These are phyloP conservation scores for Minunthozetes semirufus DNA, from an alignment of 2,888 invertebrate species.

Conservation along the genomic window DNA sequence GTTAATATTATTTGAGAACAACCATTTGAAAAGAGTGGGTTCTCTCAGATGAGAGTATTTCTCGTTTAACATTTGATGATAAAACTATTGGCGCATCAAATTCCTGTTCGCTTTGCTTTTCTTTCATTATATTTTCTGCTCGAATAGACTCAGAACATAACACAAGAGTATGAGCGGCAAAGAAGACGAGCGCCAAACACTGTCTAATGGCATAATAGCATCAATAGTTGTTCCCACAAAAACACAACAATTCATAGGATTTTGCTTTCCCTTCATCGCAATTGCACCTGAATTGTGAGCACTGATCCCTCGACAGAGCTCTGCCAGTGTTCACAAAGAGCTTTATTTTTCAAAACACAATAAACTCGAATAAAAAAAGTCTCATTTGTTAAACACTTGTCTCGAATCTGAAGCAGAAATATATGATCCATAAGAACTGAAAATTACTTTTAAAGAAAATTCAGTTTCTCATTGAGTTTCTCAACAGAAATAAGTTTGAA, in stretches of 20 bases:
- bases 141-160: not conserved
- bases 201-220: slow-evolving; percentile 4
- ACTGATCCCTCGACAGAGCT: not conserved
- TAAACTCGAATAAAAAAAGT: too few species aligned
- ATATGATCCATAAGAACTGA: too few species aligned
- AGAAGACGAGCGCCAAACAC: not conserved
- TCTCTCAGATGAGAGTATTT: not conserved
- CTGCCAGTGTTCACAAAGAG: too few species aligned
- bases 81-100: slow-evolving; percentile 3
- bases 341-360: too few species aligned
- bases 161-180: not conserved
- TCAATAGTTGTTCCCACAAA: not conserved
- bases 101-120: not conserved
- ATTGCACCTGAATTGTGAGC: not conserved
- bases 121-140: not conserved
- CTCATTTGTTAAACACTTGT: too few species aligned
- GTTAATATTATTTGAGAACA: not conserved
- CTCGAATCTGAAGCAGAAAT: too few species aligned
- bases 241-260: not conserved
- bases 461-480: too few species aligned
- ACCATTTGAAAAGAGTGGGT: not conserved
- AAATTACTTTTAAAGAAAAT: too few species aligned
- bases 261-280: not conserved
- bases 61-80: not conserved
- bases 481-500: too few species aligned